phyloP scores from a whole-genome alignment of 2,888 invertebrate genomes.

The Coelogynopora nodosa region DNA sequence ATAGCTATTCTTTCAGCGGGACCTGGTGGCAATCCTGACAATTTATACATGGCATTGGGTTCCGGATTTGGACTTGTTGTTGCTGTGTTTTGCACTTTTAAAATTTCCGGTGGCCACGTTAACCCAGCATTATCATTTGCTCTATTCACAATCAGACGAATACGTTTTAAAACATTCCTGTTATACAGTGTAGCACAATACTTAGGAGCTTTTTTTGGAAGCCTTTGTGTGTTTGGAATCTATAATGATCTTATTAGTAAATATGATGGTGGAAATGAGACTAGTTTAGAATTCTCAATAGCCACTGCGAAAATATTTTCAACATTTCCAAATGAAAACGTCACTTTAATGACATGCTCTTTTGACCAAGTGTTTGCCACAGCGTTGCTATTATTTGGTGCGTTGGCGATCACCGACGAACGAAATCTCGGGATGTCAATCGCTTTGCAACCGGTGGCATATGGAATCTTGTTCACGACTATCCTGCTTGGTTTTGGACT shows the following conservation, averaged over 20 bases:
- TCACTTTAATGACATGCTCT: slow-evolving; percentile 37
- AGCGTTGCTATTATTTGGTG: slow-evolving; percentile 61
- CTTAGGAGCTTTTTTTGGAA: slow-evolving; percentile 64
- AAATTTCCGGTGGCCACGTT: slow-evolving; percentile 52
- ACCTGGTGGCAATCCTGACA: neutral
- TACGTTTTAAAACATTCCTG: slow-evolving; percentile 52
- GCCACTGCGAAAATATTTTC: neutral
- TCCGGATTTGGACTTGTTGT: neutral
- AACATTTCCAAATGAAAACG: neutral
- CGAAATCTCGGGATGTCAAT: slow-evolving; percentile 61
- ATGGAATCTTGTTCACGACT: slow-evolving; percentile 62
- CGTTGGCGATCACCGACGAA: slow-evolving; percentile 63
- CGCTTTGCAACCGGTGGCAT: slow-evolving; percentile 59
- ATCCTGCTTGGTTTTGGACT: slow-evolving; percentile 64
- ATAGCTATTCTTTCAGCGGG: neutral
- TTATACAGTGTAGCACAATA: slow-evolving; percentile 64
- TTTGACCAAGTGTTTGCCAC: slow-evolving; percentile 62
- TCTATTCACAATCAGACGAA: slow-evolving; percentile 52
- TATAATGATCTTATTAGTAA: slow-evolving; percentile 53
- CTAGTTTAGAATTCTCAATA: slow-evolving; percentile 48
- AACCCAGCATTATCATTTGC: slow-evolving; percentile 60
- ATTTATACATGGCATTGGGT: neutral
- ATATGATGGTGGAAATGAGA: slow-evolving; percentile 51
- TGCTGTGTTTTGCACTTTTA: neutral
- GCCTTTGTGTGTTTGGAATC: slow-evolving; percentile 62